Evolutionary conservation across 2,888 invertebrate species (phyloP).

Genomic region (Mantis religiosa): DNA sequence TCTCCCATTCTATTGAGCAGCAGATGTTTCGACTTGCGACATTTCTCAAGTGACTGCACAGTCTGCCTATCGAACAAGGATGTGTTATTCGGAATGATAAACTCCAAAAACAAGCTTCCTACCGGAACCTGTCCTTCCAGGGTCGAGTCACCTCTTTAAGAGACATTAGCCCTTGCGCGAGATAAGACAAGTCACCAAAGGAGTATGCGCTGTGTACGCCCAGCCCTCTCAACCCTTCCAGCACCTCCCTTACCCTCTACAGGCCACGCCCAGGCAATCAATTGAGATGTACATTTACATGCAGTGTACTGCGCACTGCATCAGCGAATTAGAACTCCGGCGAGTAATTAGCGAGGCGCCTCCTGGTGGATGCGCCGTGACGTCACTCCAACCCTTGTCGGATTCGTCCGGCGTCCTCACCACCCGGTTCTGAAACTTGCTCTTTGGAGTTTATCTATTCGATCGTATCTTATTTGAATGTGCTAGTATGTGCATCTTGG

Average conservation of each 20-base stretch:
- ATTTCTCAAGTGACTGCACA: too few relatives aligned
- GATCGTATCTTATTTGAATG: too few relatives aligned
- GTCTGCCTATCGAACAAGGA: too few relatives aligned
- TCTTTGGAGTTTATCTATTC: too few relatives aligned
- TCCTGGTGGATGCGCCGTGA: neutral
- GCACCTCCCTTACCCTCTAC: conserved; percentile 10
- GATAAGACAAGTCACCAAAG: neutral
- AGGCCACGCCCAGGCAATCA: neutral
- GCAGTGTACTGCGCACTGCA: conserved; percentile 3
- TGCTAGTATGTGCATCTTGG: too few relatives aligned
- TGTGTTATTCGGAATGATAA: too few relatives aligned
- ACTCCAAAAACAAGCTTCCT: too few relatives aligned
- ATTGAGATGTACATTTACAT: conserved; percentile 12
- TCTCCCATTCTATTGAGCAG: too few relatives aligned
- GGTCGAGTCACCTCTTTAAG: neutral
- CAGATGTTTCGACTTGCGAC: too few relatives aligned
- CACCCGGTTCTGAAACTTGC: neutral
- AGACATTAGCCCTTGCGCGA: neutral
- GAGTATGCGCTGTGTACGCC: neutral
- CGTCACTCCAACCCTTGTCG: neutral
- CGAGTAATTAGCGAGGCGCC: conserved; percentile 1
- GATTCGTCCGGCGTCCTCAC: neutral
- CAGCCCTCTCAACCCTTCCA: conserved; percentile 10
- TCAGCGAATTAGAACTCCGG: conserved; percentile 7
- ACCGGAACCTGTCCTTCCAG: too few relatives aligned